phyloP scores from a whole-genome alignment of 2,888 invertebrate genomes.

The Noctua fimbriata region DNA sequence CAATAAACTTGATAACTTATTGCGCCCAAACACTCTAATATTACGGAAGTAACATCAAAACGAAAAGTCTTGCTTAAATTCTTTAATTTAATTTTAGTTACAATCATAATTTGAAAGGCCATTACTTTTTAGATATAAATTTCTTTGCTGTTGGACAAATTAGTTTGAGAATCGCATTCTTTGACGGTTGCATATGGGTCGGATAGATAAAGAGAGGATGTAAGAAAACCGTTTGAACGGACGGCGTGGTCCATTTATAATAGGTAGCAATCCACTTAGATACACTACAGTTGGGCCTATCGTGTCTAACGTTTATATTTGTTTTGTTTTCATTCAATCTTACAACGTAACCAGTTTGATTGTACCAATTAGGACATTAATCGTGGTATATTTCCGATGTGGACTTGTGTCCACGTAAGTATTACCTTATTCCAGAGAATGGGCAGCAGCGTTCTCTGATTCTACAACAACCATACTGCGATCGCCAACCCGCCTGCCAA shows the following conservation, averaged over 20 bases:
- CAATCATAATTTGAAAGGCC: neutral
- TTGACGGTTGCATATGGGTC: neutral
- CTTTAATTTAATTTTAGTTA: neutral
- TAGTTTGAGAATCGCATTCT: constrained; percentile 29
- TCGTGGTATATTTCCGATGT: no score
- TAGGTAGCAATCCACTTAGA: constrained; percentile 2
- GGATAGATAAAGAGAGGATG: constrained; percentile 32
- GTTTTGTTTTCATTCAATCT: neutral
- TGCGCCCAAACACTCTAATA: neutral
- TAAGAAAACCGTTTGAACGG: constrained; percentile 39
- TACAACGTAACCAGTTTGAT: constrained; percentile 5
- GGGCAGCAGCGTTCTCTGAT: no score
- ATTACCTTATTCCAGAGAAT: no score
- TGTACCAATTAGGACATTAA: no score
- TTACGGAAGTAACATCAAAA: neutral
- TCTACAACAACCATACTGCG: no score
- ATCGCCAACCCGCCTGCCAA: no score
- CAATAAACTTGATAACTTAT: neutral
- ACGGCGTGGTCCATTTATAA: constrained; percentile 1
- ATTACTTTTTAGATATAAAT: neutral
- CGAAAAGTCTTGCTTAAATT: neutral
- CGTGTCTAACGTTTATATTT: neutral
- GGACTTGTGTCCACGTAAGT: no score
- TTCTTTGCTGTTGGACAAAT: neutral
- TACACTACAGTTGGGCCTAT: neutral